Conservation (phyloP, 2,888 invertebrate genomes). For the Neoitamus cyanurus region DNA sequence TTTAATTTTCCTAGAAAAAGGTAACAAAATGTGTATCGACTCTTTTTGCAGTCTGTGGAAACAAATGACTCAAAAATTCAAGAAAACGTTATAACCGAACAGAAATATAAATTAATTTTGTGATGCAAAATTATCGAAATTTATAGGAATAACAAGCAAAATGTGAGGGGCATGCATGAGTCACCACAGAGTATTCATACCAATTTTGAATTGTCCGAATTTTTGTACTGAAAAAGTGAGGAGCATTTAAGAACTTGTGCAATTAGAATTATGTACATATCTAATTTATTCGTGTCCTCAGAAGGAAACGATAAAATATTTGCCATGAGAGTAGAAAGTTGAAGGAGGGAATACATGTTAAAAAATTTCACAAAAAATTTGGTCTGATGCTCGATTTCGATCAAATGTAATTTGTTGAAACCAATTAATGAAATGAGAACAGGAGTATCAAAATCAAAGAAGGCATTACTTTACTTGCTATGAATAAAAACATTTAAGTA, state of each 20-base stretch:
- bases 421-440: no score
- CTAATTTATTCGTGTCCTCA: no score
- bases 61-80: neutral
- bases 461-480: no score
- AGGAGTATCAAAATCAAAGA: no score
- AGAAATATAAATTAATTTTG: neutral
- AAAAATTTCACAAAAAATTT: no score
- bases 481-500: no score
- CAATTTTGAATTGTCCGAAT: conserved; percentile 10
- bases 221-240: conserved; percentile 23
- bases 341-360: no score
- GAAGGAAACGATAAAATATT: no score
- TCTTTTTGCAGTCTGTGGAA: neutral
- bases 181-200: neutral
- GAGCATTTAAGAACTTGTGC: neutral
- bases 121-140: neutral
- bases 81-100: neutral
- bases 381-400: no score
- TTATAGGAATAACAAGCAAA: neutral
- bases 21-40: neutral
- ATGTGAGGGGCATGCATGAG: neutral
- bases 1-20: neutral
- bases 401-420: no score
- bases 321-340: no score
- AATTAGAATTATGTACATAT: no score